Percentiles rank a stretch among this genome's conserved stretches.
Conservation (phyloP, 2,113 vertebrate genomes). For the Pantherophis guttatus region DNA sequence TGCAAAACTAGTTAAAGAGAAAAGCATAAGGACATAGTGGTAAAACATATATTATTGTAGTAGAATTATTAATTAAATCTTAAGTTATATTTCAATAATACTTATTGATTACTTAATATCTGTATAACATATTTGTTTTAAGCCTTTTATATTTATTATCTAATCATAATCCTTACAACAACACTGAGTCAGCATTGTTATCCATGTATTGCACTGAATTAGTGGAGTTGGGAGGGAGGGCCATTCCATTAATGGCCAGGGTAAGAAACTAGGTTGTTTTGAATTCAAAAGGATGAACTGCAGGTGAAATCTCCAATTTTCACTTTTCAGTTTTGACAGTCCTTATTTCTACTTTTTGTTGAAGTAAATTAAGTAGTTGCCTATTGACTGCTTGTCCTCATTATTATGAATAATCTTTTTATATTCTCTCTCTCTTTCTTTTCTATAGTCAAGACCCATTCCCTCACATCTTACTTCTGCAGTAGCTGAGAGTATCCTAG, state of each 20-base stretch:
- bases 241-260: background rate
- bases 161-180: background rate
- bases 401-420: conserved; percentile 53
- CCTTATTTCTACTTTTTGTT: conserved; percentile 71
- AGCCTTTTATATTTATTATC: background rate
- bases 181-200: background rate
- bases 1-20: background rate
- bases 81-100: conserved; percentile 19
- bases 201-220: background rate
- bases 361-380: conserved; percentile 67
- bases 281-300: conserved; percentile 33
- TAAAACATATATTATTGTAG: background rate
- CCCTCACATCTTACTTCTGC: conserved; percentile 86
- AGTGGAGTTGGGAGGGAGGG: background rate
- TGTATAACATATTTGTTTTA: background rate
- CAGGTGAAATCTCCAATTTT: conserved; percentile 69
- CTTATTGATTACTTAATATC: background rate
- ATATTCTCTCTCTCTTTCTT: conserved; percentile 54
- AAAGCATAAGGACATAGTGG: background rate
- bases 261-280: background rate
- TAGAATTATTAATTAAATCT: background rate
- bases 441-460: conserved; percentile 80
- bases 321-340: conserved; percentile 72
- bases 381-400: conserved; percentile 42
- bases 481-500: conserved; percentile 86